These are phyloP conservation scores for Araneus ventricosus DNA, from an alignment of 1,140 invertebrate genomes.

Conservation along the genomic window DNA sequence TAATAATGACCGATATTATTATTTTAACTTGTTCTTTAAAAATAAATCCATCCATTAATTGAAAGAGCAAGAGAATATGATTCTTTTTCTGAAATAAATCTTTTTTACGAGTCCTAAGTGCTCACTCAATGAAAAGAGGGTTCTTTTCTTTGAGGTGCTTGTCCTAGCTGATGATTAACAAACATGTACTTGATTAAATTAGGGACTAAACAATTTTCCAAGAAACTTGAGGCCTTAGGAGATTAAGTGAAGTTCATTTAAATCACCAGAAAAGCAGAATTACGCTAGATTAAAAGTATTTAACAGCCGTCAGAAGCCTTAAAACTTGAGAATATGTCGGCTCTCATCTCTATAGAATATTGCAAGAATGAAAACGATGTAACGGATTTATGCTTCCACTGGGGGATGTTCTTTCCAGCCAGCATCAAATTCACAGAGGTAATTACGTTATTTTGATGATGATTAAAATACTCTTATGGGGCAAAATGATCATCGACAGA, in stretches of 20 bases:
- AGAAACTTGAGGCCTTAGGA: conserved; percentile 27
- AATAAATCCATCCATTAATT: conserved; percentile 53
- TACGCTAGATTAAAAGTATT: conserved; percentile 9
- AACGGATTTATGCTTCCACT: no score
- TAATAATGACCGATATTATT: conserved; percentile 47
- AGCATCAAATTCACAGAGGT: no score
- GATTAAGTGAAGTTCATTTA: conserved; percentile 13
- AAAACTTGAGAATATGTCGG: conserved; percentile 33
- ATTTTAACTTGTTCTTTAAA: conserved; percentile 57
- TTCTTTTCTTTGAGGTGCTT: conserved; percentile 14
- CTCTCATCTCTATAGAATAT: background rate
- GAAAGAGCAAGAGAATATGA: conserved; percentile 8
- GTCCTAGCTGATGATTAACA: conserved; percentile 49
- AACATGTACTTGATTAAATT: conserved; percentile 67
- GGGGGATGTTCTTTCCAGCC: no score
- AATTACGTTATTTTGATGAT: no score
- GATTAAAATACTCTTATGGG: no score
- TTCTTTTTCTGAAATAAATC: background rate
- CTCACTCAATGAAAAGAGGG: background rate
- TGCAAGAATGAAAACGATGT: background rate
- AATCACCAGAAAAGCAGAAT: conserved; percentile 37
- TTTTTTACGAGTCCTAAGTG: conserved; percentile 17
- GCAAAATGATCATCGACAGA: no score
- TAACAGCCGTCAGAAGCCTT: background rate
- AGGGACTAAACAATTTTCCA: background rate